Percentiles rank a stretch among this genome's conserved stretches.
Evolutionary conservation across 2,888 invertebrate genomes (phyloP).

Genomic region (Drosophila histrio): DNA sequence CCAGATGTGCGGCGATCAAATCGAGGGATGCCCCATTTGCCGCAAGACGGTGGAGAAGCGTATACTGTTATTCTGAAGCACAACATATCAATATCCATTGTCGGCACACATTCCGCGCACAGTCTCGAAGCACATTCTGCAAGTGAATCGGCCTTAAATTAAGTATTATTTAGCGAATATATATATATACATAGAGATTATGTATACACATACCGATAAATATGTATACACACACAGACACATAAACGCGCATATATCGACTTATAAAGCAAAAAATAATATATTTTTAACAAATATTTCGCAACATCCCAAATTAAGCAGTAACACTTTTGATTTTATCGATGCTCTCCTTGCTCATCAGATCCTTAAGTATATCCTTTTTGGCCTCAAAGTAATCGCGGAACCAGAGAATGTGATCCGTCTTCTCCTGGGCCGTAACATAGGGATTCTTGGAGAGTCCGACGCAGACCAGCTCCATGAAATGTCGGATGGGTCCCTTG

Average conservation of each 20-base stretch:
- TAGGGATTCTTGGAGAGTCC: slow-evolving; percentile 98
- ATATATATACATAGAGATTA: slow-evolving; percentile 23
- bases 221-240: slow-evolving; percentile 37
- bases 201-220: slow-evolving; percentile 19
- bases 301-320: slow-evolving; percentile 42
- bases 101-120: slow-evolving; percentile 67
- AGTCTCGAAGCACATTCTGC: slow-evolving; percentile 44
- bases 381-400: slow-evolving; percentile 94
- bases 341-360: slow-evolving; percentile 67
- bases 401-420: slow-evolving; percentile 96
- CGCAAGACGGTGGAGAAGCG: slow-evolving; percentile 98
- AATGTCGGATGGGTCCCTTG: slow-evolving; percentile 95
- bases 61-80: slow-evolving; percentile 92
- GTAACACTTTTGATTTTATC: slow-evolving; percentile 47
- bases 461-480: slow-evolving; percentile 97
- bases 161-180: slow-evolving; percentile 57
- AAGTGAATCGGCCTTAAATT: slow-evolving; percentile 53
- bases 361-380: slow-evolving; percentile 87
- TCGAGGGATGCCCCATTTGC: slow-evolving; percentile 98
- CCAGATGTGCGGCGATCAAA: slow-evolving; percentile 99
- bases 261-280: slow-evolving; percentile 61
- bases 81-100: slow-evolving; percentile 6
- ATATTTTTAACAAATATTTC: slow-evolving; percentile 68
- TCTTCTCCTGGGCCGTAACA: slow-evolving; percentile 93
- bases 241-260: slow-evolving; percentile 40